These are phyloP conservation scores for Pollenia labialis DNA, from an alignment of 2,888 invertebrate genomes.

Conservation along the genomic window DNA sequence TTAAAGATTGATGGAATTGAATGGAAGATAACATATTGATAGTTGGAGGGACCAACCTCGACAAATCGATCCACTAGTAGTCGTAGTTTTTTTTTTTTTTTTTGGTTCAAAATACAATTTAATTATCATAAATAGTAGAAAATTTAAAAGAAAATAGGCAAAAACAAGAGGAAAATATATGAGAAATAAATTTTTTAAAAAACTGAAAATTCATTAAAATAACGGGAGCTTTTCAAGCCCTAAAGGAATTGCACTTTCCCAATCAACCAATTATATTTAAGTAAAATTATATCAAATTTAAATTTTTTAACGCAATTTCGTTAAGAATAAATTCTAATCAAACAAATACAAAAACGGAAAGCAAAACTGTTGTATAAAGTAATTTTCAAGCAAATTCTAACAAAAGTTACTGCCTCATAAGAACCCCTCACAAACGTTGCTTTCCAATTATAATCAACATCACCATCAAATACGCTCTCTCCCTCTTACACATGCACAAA, in stretches of 20 bases:
- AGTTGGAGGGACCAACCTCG: too few species aligned
- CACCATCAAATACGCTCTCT: background rate
- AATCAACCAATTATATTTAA: background rate
- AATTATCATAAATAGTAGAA: too few species aligned
- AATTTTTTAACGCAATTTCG: slow-evolving; percentile 4
- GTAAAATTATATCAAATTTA: background rate
- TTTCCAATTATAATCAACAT: background rate
- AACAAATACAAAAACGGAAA: background rate
- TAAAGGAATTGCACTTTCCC: background rate
- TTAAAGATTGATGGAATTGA: too few species aligned
- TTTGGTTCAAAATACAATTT: too few species aligned
- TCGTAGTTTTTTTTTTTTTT: too few species aligned
- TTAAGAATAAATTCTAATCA: background rate
- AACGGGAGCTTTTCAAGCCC: background rate
- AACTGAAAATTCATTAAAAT: too few species aligned
- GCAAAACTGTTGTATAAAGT: background rate
- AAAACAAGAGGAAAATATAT: too few species aligned
- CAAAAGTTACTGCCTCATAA: background rate
- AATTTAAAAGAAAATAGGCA: too few species aligned
- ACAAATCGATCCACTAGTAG: too few species aligned
- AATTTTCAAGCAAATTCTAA: background rate
- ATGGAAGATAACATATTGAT: too few species aligned
- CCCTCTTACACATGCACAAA: slow-evolving; percentile 55
- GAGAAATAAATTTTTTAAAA: too few species aligned
- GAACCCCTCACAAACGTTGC: background rate